Conservation (phyloP, 2,113 vertebrate species). For the Phoenicopterus ruber region DNA sequence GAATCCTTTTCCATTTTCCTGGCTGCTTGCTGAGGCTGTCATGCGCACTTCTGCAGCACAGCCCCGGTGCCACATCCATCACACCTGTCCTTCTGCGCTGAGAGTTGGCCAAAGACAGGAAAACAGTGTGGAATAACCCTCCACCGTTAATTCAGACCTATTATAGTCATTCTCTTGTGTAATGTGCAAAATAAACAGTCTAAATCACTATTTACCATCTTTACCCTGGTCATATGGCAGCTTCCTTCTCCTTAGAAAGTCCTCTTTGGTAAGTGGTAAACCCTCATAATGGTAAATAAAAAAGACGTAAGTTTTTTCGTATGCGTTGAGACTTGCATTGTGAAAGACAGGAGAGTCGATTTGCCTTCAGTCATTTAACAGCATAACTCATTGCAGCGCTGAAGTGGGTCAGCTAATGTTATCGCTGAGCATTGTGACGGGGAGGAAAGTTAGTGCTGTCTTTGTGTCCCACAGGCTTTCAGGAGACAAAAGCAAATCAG, state of each 20-base stretch:
- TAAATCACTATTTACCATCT: neutral
- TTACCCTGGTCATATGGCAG: neutral
- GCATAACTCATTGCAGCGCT: neutral
- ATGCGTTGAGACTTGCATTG: neutral
- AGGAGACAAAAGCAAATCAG: slow-evolving; percentile 33
- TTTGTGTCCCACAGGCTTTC: slow-evolving; percentile 41
- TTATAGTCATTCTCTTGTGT: neutral
- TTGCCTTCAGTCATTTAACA: slow-evolving; percentile 32
- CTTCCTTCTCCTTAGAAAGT: neutral
- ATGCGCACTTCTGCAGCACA: neutral
- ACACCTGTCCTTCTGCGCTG: neutral
- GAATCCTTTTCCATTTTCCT: neutral
- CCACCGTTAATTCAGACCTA: neutral
- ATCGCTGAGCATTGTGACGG: neutral
- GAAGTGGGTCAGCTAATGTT: slow-evolving; percentile 41
- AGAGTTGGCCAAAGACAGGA: neutral
- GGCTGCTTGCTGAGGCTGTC: neutral
- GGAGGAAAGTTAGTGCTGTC: neutral
- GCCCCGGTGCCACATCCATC: neutral
- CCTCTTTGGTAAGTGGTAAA: neutral
- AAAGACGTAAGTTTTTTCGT: neutral
- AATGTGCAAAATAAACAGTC: neutral
- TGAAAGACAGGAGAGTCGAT: neutral
- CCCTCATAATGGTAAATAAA: neutral
- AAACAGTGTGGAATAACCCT: neutral